A percentile compares a stretch with the other conserved stretches of the same genome.
These are phyloP conservation scores for Enteromius radiatus DNA, from an alignment of 2,797 vertebrate species.

Conservation along the genomic window DNA sequence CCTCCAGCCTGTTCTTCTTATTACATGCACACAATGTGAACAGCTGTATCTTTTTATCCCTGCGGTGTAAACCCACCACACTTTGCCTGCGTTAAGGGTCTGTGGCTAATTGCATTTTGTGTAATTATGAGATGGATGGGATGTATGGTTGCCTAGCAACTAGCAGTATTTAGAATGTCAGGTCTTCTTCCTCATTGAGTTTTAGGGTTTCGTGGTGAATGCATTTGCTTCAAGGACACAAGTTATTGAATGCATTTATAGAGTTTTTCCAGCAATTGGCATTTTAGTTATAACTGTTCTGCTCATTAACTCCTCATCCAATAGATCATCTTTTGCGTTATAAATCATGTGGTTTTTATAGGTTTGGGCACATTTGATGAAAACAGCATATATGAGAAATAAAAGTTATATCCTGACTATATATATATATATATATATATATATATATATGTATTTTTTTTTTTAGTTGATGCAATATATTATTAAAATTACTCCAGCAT, in stretches of 20 bases:
- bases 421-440: not conserved
- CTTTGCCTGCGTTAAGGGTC: not conserved
- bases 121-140: constrained; percentile 1
- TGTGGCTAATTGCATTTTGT: not conserved
- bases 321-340: not conserved
- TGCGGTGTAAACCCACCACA: not conserved
- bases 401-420: not conserved
- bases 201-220: not conserved
- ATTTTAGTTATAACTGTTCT: not conserved
- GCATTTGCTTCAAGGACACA: not conserved
- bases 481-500: not conserved
- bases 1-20: not conserved
- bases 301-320: not conserved
- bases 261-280: not conserved
- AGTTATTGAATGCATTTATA: not conserved
- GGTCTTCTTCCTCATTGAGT: not conserved
- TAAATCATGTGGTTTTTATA: not conserved
- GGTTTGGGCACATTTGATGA: not conserved
- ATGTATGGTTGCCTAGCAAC: constrained; percentile 4
- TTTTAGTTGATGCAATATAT: not conserved
- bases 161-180: not conserved
- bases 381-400: not conserved
- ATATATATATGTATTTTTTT: not conserved
- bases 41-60: not conserved
- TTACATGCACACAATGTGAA: not conserved